A percentile compares a stretch with the other conserved stretches of the same genome.
These are phyloP conservation scores for Condylura cristata DNA, from an alignment of 2,113 vertebrate genomes.

Conservation along the genomic window DNA sequence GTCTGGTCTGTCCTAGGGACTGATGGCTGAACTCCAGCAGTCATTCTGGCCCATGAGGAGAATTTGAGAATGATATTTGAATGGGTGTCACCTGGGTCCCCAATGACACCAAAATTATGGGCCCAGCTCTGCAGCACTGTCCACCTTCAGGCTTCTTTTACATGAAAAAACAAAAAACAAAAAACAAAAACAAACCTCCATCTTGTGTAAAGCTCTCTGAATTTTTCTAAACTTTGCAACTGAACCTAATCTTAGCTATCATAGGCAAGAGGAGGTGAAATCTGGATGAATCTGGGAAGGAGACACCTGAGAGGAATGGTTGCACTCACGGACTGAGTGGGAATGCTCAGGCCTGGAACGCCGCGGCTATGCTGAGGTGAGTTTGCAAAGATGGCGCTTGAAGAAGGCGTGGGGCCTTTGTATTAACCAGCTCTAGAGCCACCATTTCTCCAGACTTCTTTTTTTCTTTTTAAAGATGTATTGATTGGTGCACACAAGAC, in stretches of 20 bases:
- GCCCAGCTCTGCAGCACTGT: neutral
- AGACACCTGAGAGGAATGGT: neutral
- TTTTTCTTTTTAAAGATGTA: too few species aligned
- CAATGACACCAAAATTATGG: neutral
- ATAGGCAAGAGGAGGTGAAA: neutral
- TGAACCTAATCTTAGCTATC: neutral
- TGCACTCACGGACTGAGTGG: neutral
- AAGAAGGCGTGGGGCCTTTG: neutral
- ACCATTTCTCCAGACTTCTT: neutral
- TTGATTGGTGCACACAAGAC: too few species aligned
- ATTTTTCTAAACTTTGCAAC: neutral
- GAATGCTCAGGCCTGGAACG: neutral
- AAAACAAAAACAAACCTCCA: neutral
- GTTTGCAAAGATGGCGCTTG: neutral
- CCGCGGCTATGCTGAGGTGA: neutral
- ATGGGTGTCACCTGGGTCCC: neutral
- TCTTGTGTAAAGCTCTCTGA: slow-evolving; percentile 1
- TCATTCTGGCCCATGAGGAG: neutral
- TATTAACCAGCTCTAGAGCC: neutral
- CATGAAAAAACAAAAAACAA: neutral
- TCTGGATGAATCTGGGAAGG: neutral
- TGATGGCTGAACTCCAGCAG: neutral
- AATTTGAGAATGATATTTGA: neutral
- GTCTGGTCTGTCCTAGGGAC: neutral
- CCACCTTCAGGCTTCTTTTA: neutral